These are phyloP conservation scores for Seriola quinqueradiata DNA, from an alignment of 2,113 vertebrate species.

Conservation along the genomic window DNA sequence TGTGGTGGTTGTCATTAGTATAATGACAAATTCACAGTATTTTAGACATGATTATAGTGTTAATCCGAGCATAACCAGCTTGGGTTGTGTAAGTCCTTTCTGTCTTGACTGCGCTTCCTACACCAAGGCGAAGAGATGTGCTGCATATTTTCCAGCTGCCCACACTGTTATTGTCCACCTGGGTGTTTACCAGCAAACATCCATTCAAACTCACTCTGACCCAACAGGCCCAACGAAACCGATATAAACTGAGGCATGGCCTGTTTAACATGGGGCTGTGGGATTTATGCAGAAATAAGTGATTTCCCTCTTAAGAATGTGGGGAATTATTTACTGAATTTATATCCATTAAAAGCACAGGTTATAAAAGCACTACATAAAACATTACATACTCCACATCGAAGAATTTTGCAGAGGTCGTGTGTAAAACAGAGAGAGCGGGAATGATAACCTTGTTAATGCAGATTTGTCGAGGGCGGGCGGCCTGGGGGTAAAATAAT, in stretches of 20 bases:
- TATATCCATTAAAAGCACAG: background rate
- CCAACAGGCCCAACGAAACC: background rate
- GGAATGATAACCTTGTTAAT: slow-evolving; percentile 26
- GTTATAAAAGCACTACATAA: background rate
- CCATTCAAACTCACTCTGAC: background rate
- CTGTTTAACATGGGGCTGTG: background rate
- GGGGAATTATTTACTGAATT: background rate
- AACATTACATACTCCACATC: slow-evolving; percentile 9
- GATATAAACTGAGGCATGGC: background rate
- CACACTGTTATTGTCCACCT: background rate
- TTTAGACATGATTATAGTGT: background rate
- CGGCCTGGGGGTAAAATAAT: slow-evolving; percentile 23
- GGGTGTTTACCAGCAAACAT: background rate
- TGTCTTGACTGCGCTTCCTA: background rate
- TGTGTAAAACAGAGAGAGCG: background rate
- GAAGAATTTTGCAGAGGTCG: background rate
- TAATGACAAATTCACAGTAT: slow-evolving; percentile 9
- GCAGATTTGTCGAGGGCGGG: background rate
- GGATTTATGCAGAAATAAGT: slow-evolving; percentile 10
- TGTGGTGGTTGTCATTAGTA: background rate
- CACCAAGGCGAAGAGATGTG: background rate
- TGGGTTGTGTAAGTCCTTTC: background rate
- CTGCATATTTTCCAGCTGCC: background rate
- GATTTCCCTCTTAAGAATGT: background rate
- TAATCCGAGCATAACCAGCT: background rate